These are phyloP conservation scores for Varecia variegata DNA, from an alignment of 2,797 vertebrate genomes.

Conservation along the genomic window DNA sequence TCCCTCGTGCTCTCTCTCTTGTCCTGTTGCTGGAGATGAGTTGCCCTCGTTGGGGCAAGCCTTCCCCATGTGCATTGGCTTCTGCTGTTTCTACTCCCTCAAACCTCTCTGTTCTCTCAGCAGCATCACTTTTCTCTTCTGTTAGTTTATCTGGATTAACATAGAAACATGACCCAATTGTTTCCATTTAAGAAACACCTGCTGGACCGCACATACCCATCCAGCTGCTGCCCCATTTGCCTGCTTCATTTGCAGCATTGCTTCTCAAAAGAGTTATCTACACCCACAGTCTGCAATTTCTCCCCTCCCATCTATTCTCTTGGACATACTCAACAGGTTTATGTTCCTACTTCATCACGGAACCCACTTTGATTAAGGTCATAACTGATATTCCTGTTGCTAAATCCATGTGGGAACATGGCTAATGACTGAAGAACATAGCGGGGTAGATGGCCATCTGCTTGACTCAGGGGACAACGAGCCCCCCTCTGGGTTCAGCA, in stretches of 20 bases:
- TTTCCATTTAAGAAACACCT: neutral
- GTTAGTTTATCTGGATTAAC: neutral
- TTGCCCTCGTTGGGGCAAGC: neutral
- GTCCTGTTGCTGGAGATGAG: rapidly evolving
- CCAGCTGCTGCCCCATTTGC: too few species aligned
- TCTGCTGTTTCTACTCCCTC: neutral
- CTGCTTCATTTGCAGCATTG: neutral
- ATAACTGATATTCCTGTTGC: neutral
- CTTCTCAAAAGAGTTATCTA: neutral
- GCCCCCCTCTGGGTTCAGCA: neutral
- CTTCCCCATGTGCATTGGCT: neutral
- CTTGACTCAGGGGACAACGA: neutral
- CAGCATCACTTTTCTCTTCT: neutral
- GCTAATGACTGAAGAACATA: neutral
- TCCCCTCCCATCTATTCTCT: neutral
- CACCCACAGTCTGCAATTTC: neutral
- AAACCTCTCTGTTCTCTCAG: neutral
- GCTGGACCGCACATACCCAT: neutral
- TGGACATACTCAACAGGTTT: neutral
- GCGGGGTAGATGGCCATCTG: neutral
- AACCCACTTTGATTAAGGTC: neutral
- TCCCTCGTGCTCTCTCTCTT: too few species aligned
- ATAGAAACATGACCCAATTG: neutral
- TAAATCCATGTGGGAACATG: rapidly evolving
- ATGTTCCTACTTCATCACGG: neutral